Conservation (phyloP, 2,113 vertebrate genomes). For the Thunnus thynnus region DNA sequence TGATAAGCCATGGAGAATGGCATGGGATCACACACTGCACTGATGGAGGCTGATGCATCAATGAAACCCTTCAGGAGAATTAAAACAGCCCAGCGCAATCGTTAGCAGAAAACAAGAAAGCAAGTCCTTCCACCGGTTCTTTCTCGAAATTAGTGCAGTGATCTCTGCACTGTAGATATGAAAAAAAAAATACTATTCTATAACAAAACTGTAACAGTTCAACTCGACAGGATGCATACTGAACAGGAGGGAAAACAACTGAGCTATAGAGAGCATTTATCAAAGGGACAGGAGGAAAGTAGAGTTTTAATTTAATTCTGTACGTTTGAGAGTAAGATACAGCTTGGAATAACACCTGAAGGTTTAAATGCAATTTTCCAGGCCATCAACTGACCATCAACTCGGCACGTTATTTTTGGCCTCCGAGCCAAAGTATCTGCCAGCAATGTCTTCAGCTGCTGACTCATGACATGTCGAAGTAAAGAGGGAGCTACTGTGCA, state of each 20-base stretch:
- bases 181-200: conserved; percentile 16
- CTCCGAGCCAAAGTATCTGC: conserved; percentile 71
- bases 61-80: conserved; percentile 41
- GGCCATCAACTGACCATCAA: conserved; percentile 84
- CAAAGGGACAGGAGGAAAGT: conserved; percentile 64
- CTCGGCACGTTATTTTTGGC: conserved; percentile 68
- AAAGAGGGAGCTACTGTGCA: conserved; percentile 37
- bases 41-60: conserved; percentile 58
- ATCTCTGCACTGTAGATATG: conserved; percentile 23
- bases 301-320: conserved; percentile 78
- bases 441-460: conserved; percentile 66
- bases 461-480: conserved; percentile 66
- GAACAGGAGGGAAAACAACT: conserved; percentile 18
- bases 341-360: conserved; percentile 82
- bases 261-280: conserved; percentile 64
- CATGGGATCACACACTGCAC: conserved; percentile 40
- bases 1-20: conserved; percentile 68
- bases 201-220: conserved; percentile 49
- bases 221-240: conserved; percentile 40
- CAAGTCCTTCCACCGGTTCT: neutral
- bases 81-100: conserved; percentile 19
- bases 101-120: conserved; percentile 40
- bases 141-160: conserved; percentile 10
- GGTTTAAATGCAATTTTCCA: conserved; percentile 87
- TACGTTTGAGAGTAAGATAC: conserved; percentile 73